Percentiles rank a stretch among this genome's conserved stretches.
phyloP scores from a whole-genome alignment of 2,797 vertebrate genomes.

The Pseudochromis fuscus region DNA sequence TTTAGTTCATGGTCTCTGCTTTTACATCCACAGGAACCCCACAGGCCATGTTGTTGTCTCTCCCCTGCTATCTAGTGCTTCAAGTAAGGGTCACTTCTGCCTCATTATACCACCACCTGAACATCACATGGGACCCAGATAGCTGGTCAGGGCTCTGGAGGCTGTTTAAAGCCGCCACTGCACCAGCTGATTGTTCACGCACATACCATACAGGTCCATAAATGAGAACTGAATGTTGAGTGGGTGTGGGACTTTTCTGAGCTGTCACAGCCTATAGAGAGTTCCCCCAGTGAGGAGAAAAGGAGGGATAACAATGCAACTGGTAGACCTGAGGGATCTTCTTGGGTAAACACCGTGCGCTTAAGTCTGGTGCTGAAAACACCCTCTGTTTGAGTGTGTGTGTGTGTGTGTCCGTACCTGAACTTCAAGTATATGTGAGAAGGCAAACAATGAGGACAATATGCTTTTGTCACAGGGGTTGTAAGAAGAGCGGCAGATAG shows the following conservation, averaged over 20 bases:
- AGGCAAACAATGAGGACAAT: constrained; percentile 24
- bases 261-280: constrained; percentile 10
- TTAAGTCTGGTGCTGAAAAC: constrained; percentile 41
- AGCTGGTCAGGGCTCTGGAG: constrained; percentile 11
- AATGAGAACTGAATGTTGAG: constrained; percentile 50
- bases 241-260: constrained; percentile 24
- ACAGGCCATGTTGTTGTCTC: constrained; percentile 17
- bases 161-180: not conserved
- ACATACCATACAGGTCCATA: constrained; percentile 7
- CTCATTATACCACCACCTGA: constrained; percentile 52
- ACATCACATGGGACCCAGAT: constrained; percentile 23
- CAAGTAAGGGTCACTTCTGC: constrained; percentile 33
- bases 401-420: constrained; percentile 18
- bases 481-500: constrained; percentile 34
- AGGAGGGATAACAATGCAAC: constrained; percentile 51
- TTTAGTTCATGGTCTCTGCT: constrained; percentile 43
- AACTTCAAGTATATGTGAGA: constrained; percentile 12
- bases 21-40: constrained; percentile 19
- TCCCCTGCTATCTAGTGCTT: constrained; percentile 26
- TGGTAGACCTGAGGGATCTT: constrained; percentile 43
- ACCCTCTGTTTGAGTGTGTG: constrained; percentile 8
- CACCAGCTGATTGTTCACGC: constrained; percentile 13
- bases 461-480: constrained; percentile 43
- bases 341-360: constrained; percentile 47
- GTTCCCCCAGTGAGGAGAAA: constrained; percentile 13